These are phyloP conservation scores for Lordiphosa mommai DNA, from an alignment of 1,140 invertebrate genomes.

Conservation along the genomic window DNA sequence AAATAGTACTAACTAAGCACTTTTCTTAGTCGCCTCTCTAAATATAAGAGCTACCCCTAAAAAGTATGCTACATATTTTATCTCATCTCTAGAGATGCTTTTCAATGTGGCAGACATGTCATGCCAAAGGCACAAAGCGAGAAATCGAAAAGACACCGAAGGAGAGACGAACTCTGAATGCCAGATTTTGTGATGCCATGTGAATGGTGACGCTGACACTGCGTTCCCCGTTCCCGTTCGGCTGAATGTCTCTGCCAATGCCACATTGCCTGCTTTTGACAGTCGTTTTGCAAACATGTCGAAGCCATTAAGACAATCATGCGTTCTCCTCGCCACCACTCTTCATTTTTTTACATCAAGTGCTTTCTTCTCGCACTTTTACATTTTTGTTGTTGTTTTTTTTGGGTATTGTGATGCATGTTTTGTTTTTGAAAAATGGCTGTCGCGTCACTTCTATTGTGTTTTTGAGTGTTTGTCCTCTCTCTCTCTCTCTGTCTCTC, in stretches of 20 bases:
- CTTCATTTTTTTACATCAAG: slow-evolving; percentile 31
- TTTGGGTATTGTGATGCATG: slow-evolving; percentile 55
- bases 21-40: too few relatives aligned
- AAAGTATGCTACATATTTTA: not conserved
- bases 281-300: slow-evolving; percentile 78
- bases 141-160: slow-evolving; percentile 64
- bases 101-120: slow-evolving; percentile 31
- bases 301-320: slow-evolving; percentile 78
- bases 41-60: too few relatives aligned
- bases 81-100: slow-evolving; percentile 27
- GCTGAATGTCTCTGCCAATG: slow-evolving; percentile 19
- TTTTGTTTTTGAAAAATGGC: slow-evolving; percentile 72
- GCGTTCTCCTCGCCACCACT: slow-evolving; percentile 29
- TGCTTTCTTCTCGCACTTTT: slow-evolving; percentile 29
- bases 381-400: slow-evolving; percentile 25
- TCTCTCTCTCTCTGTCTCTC: slow-evolving; percentile 29
- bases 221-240: not conserved
- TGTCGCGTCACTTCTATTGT: slow-evolving; percentile 74
- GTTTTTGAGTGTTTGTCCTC: slow-evolving; percentile 63
- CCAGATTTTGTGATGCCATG: slow-evolving; percentile 44
- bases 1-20: too few relatives aligned
- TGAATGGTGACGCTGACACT: slow-evolving; percentile 19
- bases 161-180: slow-evolving; percentile 36
- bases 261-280: slow-evolving; percentile 67
- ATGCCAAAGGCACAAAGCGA: slow-evolving; percentile 39